These are phyloP conservation scores for Rhodophaea formosa DNA, from an alignment of 2,888 invertebrate genomes.

Conservation along the genomic window DNA sequence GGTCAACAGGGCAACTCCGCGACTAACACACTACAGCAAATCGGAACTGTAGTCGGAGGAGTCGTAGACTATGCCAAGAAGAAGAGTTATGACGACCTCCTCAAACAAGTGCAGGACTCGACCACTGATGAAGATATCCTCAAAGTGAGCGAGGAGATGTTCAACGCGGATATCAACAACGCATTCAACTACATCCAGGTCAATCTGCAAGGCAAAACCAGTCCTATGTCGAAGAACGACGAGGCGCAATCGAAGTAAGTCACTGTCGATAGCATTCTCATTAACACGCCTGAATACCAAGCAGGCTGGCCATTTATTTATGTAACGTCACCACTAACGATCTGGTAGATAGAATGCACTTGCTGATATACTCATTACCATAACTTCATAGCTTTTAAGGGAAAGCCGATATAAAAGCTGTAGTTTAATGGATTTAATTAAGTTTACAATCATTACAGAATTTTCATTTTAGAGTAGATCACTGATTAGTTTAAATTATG, in stretches of 20 bases:
- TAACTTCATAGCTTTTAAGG: not conserved
- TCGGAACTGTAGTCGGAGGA: conserved; percentile 73
- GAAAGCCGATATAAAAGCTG: not conserved
- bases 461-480: no score
- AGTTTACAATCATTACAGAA: no score
- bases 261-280: conserved; percentile 23
- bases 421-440: not conserved
- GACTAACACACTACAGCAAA: conserved; percentile 63
- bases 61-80: conserved; percentile 75
- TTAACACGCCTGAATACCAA: conserved; percentile 21
- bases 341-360: conserved; percentile 15
- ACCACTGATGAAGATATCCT: conserved; percentile 85
- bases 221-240: conserved; percentile 85
- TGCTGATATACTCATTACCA: conserved; percentile 13
- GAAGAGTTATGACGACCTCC: conserved; percentile 71
- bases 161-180: conserved; percentile 87
- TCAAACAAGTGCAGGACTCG: conserved; percentile 69
- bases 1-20: conserved; percentile 67
- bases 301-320: conserved; percentile 19
- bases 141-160: conserved; percentile 86
- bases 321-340: conserved; percentile 23
- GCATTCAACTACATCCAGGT: conserved; percentile 85
- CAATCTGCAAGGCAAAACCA: conserved; percentile 88
- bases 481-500: no score
- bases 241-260: conserved; percentile 88